Evolutionary conservation across 1,140 invertebrate species (phyloP).

Genomic region (Solenopsis fugax): DNA sequence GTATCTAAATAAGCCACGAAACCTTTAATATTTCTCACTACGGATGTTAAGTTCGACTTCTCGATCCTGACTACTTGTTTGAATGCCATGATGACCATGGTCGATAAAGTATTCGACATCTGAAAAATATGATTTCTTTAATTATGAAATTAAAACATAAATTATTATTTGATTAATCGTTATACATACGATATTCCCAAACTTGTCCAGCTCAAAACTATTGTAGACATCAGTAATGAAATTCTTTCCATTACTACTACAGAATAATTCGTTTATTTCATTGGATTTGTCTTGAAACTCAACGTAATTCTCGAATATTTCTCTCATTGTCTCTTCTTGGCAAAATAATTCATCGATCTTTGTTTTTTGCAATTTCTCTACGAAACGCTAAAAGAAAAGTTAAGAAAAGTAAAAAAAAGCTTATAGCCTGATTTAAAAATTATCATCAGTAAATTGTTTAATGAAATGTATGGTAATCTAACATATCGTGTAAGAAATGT

Average conservation of each 20-base stretch:
- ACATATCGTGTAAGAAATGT: background rate
- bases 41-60: slow-evolving; percentile 79
- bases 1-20: slow-evolving; percentile 77
- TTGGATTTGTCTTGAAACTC: slow-evolving; percentile 75
- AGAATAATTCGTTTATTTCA: slow-evolving; percentile 83
- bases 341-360: slow-evolving; percentile 85
- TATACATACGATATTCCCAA: slow-evolving; percentile 85
- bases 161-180: slow-evolving; percentile 4
- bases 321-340: slow-evolving; percentile 83
- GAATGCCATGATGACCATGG: slow-evolving; percentile 78
- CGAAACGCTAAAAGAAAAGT: slow-evolving; percentile 70
- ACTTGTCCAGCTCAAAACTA: slow-evolving; percentile 86
- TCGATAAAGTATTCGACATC: slow-evolving; percentile 77
- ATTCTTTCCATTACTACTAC: slow-evolving; percentile 85
- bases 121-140: slow-evolving; percentile 57
- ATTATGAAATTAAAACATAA: background rate
- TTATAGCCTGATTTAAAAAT: background rate
- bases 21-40: slow-evolving; percentile 71
- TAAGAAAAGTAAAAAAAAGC: background rate
- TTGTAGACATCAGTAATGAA: slow-evolving; percentile 86
- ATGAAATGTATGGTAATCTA: background rate
- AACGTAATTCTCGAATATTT: slow-evolving; percentile 84
- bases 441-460: background rate
- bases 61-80: slow-evolving; percentile 72
- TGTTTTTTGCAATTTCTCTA: slow-evolving; percentile 54